phyloP scores from a whole-genome alignment of 2,797 vertebrate genomes.

The Helarctos malayanus region DNA sequence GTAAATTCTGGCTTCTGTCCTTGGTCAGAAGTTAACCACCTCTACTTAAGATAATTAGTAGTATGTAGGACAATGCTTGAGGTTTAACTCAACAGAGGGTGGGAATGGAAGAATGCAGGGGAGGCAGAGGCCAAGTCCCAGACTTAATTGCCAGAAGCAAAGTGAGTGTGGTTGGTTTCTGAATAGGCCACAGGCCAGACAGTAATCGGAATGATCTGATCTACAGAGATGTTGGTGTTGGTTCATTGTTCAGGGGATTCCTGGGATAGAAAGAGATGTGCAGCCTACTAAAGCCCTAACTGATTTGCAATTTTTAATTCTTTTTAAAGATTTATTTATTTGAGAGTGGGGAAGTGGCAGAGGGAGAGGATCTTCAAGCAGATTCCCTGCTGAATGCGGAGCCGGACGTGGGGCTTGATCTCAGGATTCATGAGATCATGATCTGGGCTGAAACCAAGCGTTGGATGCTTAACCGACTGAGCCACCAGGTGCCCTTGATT shows the following conservation, averaged over 20 bases:
- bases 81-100: conserved; percentile 12
- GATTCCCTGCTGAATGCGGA: neutral
- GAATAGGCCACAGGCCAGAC: neutral
- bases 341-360: neutral
- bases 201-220: neutral
- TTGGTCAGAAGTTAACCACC: neutral
- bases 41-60: conserved; percentile 40
- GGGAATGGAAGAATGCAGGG: neutral
- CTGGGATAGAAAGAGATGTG: neutral
- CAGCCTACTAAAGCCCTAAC: neutral
- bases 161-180: neutral
- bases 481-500: neutral
- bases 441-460: neutral
- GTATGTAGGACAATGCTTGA: conserved; percentile 18
- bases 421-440: neutral
- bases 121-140: neutral
- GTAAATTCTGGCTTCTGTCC: conserved; percentile 22
- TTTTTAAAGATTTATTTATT: neutral
- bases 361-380: neutral
- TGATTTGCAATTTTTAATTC: neutral
- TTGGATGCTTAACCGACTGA: neutral
- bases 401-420: neutral
- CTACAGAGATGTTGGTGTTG: conserved; percentile 23
- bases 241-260: neutral
- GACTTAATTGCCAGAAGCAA: conserved; percentile 19